Evolutionary conservation across 1,140 invertebrate genomes (phyloP), one percentile per base, ranked within the genome.

Genomic region (Cryptotermes secundus): DNA sequence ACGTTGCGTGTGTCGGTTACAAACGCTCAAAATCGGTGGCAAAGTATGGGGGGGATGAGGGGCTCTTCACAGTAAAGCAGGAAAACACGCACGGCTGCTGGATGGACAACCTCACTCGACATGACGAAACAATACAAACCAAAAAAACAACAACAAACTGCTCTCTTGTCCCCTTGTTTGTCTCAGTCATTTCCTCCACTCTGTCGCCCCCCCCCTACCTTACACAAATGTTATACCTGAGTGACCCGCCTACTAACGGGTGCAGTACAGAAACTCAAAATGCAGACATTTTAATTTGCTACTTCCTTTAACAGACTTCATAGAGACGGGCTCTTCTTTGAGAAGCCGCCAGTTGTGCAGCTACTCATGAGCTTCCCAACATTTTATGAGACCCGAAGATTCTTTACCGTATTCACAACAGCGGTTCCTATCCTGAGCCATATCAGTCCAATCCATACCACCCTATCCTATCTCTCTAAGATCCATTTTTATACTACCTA

Each of bases 111-210:
- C 59, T 72, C 59, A 9, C 19, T 72, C 59, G n/a, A n/a, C n/a
- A 72, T 72, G 59, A 31, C 26, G 7, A 72, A 72, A 72, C 59
- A 72, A 72, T 72, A 72, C 59, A 72, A 72, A 26, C n/a, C 45
- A 26, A 72, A 26, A 72, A 72, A 72, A 72, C 4, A 59, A 59
- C 53, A 72, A 72, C 59, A 72, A 72, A 72, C 59, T 31, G 26
- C 31, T 72, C 4, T 72, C 59, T 72, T 72, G 59, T 72, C 59
- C 59, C 59, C 59, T 72, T 72, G 59, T 72, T 72, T 72, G 59
- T 72, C 59, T 72, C 59, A 72, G n/a, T 16, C 59, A 72, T 72
- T 72, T 72, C 59, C 59, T 72, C 26, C n/a, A 6, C 26, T 72
- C 59, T n/a, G 6, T 72, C 31, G 26, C 45, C 45, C 3, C 45